Conservation (phyloP, 2,113 vertebrate species). For the Stigmatopora nigra region DNA sequence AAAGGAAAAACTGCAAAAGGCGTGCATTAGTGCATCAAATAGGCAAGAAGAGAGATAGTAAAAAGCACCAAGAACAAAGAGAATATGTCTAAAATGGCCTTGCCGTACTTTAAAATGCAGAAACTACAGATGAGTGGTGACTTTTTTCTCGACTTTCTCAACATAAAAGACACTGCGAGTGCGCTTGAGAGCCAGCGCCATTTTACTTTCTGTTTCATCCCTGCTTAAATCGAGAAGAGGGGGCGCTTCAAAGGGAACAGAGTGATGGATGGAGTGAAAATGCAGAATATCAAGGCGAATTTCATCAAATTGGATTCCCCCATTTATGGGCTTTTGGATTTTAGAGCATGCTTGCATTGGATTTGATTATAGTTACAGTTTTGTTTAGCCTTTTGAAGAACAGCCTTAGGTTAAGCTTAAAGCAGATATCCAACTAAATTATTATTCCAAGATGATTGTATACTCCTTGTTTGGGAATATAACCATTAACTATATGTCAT, state of each 20-base stretch:
- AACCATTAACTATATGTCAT: too few species aligned
- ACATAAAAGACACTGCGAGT: constrained; percentile 46
- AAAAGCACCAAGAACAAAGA: constrained; percentile 38
- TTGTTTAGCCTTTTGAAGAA: too few species aligned
- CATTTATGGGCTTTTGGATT: constrained; percentile 8
- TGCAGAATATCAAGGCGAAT: constrained; percentile 44
- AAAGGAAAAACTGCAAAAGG: constrained; percentile 13
- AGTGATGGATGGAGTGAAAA: constrained; percentile 50
- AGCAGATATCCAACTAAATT: too few species aligned
- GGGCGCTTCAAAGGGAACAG: constrained; percentile 62
- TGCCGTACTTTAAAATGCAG: constrained; percentile 29
- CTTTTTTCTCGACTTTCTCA: constrained; percentile 21
- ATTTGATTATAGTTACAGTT: too few species aligned
- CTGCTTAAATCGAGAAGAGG: constrained; percentile 53
- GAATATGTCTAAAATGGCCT: constrained; percentile 43
- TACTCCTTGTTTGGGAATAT: too few species aligned
- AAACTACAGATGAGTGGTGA: constrained; percentile 37
- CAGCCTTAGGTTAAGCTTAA: too few species aligned
- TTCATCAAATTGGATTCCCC: constrained; percentile 44
- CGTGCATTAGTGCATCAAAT: constrained; percentile 9
- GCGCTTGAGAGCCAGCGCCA: constrained; percentile 37
- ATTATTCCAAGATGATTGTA: too few species aligned
- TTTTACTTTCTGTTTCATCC: constrained; percentile 61
- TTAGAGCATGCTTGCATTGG: too few species aligned
- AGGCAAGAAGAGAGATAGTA: constrained; percentile 11